Conservation (phyloP, 1,140 invertebrate genomes). For the Apis laboriosa region DNA sequence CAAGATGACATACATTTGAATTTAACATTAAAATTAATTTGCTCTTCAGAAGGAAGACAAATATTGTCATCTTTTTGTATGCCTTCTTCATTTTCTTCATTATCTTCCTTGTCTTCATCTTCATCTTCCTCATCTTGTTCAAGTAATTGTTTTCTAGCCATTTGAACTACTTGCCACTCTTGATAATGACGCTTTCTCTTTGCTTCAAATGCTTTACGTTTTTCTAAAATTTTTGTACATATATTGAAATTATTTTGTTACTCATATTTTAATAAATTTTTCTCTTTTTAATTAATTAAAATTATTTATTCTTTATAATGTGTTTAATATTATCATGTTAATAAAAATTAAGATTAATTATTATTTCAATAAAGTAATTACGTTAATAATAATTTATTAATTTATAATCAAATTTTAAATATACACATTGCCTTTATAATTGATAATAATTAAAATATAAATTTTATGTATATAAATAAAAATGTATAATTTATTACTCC, state of each 20-base stretch:
- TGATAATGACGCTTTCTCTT: conserved; percentile 98
- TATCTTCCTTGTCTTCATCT: conserved; percentile 84
- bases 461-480: not conserved
- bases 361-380: not conserved
- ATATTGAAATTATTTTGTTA: not conserved
- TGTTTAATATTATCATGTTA: not conserved
- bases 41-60: conserved; percentile 86
- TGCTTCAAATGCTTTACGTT: conserved; percentile 90
- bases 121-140: conserved; percentile 94
- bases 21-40: conserved; percentile 77
- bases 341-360: not conserved
- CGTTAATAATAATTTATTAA: not conserved
- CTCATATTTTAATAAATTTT: conserved; percentile 5
- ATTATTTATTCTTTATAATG: not conserved
- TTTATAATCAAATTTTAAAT: not conserved
- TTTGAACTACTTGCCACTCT: conserved; percentile 96
- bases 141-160: conserved; percentile 93
- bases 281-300: not conserved
- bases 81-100: conserved; percentile 85
- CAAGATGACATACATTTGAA: conserved; percentile 77
- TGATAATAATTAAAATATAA: not conserved
- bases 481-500: not conserved
- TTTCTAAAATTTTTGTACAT: conserved; percentile 79
- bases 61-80: conserved; percentile 73
- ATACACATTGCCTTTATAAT: not conserved